These are phyloP conservation scores for Phalacrocorax aristotelis DNA, from an alignment of 2,113 vertebrate species.

Conservation along the genomic window DNA sequence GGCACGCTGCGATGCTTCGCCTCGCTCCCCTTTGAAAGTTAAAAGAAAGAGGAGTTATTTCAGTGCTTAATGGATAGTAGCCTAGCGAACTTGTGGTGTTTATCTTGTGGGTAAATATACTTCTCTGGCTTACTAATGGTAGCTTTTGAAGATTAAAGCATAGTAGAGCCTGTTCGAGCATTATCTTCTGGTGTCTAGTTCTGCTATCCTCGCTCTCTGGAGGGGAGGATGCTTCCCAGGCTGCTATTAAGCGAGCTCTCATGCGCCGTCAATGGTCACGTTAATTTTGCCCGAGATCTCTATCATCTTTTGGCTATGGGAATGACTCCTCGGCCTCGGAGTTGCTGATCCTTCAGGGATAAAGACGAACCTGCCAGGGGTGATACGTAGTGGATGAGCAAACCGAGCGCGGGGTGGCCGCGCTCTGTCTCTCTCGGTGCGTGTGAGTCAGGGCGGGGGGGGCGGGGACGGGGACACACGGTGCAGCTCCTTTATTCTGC, in stretches of 20 bases:
- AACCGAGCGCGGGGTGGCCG: accelerated
- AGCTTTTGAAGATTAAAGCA: slow-evolving; percentile 60
- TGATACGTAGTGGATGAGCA: accelerated
- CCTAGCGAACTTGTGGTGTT: slow-evolving; percentile 40
- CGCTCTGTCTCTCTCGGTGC: accelerated
- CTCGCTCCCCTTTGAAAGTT: not conserved
- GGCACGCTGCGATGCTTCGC: not conserved
- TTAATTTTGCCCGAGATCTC: not conserved
- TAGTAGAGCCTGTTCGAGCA: not conserved
- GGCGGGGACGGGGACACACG: too few species aligned
- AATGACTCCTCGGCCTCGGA: not conserved
- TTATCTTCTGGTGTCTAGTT: slow-evolving; percentile 21
- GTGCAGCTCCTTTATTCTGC: not conserved
- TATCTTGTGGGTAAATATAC: slow-evolving; percentile 51
- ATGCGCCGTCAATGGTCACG: not conserved
- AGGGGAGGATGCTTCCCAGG: slow-evolving; percentile 14
- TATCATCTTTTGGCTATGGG: not conserved
- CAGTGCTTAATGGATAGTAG: slow-evolving; percentile 34
- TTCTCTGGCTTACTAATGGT: slow-evolving; percentile 46
- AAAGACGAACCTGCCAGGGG: not conserved
- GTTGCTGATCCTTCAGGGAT: not conserved
- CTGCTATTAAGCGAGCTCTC: not conserved
- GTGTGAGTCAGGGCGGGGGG: accelerated
- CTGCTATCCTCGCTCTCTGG: not conserved
- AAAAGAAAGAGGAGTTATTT: slow-evolving; percentile 25